Conservation (phyloP, 2,888 invertebrate genomes). For the Platycnemis pennipes region DNA sequence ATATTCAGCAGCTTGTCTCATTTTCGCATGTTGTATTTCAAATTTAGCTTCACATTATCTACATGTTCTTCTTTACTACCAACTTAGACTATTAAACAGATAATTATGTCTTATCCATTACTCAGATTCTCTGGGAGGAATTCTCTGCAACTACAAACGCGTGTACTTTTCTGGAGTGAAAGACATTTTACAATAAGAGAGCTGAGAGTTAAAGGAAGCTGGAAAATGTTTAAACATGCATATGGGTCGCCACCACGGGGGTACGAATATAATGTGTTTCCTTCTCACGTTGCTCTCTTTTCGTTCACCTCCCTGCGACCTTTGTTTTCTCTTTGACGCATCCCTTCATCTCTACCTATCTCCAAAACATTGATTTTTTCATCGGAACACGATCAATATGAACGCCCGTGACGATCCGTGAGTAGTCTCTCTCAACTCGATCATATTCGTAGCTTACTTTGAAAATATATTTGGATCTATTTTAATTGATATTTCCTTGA, state of each 20-base stretch:
- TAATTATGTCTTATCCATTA: too few species aligned
- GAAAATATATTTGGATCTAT: neutral
- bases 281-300: too few species aligned
- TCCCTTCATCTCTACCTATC: neutral
- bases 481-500: too few species aligned
- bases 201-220: neutral
- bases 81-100: too few species aligned
- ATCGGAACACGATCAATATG: neutral
- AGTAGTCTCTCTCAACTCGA: neutral
- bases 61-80: too few species aligned
- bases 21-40: too few species aligned
- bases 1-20: too few species aligned
- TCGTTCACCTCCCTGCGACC: too few species aligned
- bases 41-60: too few species aligned
- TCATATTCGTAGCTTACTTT: neutral
- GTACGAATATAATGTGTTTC: neutral
- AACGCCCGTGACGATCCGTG: neutral
- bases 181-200: neutral
- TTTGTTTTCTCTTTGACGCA: neutral
- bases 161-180: too few species aligned
- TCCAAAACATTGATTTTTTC: slow-evolving; percentile 4
- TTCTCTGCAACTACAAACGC: too few species aligned
- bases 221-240: neutral
- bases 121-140: too few species aligned
- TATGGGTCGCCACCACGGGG: neutral